Evolutionary conservation across 2,797 vertebrate genomes (phyloP).

Genomic region (Benthosema pterotum): DNA sequence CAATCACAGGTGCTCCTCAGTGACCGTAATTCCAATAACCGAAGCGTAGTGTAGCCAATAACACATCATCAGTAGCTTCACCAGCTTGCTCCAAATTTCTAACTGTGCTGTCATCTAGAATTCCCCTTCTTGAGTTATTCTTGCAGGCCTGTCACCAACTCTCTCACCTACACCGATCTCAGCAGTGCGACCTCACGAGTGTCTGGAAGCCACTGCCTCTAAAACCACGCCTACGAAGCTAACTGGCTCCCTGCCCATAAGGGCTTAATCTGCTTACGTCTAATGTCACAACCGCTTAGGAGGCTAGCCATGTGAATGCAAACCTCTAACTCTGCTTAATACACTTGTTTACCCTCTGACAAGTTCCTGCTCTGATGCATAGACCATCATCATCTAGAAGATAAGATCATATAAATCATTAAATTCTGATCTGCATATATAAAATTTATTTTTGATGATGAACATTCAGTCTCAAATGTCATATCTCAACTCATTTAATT

Average conservation of each 20-base stretch:
- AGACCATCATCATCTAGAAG: not conserved
- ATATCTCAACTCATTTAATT: not conserved
- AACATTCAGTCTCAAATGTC: not conserved
- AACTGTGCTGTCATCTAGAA: constrained; percentile 38
- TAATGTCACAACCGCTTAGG: constrained; percentile 64
- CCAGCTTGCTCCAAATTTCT: constrained; percentile 31
- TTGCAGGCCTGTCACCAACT: constrained; percentile 45
- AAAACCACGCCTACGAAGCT: constrained; percentile 63
- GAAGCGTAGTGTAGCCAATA: constrained; percentile 15
- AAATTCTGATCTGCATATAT: too few species aligned
- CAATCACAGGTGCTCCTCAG: constrained; percentile 13
- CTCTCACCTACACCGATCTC: constrained; percentile 62
- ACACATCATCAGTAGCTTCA: constrained; percentile 28
- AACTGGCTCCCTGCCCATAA: constrained; percentile 67
- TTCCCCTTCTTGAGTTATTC: constrained; percentile 70
- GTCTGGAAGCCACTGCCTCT: constrained; percentile 66
- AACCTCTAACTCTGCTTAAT: constrained; percentile 63
- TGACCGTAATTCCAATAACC: constrained; percentile 9
- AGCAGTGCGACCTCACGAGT: constrained; percentile 62
- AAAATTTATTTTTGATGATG: too few species aligned
- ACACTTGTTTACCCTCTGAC: constrained; percentile 63
- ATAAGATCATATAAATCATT: not conserved
- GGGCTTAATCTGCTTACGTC: constrained; percentile 89
- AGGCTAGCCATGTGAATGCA: constrained; percentile 58
- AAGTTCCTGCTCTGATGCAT: constrained; percentile 25